phyloP scores from a whole-genome alignment of 1,140 invertebrate species.

The Lanistes nyassanus region DNA sequence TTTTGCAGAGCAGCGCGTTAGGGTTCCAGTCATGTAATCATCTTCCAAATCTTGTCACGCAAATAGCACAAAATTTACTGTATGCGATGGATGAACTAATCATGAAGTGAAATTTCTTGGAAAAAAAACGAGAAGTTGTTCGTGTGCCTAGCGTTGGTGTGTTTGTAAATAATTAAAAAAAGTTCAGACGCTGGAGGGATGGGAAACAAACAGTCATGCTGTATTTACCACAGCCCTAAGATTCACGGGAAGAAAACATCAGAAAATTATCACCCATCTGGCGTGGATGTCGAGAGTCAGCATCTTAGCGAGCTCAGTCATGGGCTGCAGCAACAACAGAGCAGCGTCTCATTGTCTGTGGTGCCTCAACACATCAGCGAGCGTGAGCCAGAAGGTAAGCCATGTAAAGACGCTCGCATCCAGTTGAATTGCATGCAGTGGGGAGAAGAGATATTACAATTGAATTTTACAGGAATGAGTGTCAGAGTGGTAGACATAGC shows the following conservation, averaged over 20 bases:
- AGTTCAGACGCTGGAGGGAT: conserved; percentile 40
- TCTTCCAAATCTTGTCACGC: not conserved
- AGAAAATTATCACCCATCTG: conserved; percentile 59
- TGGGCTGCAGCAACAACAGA: conserved; percentile 66
- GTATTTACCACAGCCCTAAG: conserved; percentile 61
- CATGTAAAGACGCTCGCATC: not conserved
- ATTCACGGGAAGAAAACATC: conserved; percentile 43
- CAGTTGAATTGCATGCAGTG: too few relatives aligned
- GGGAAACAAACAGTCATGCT: conserved; percentile 69
- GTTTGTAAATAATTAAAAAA: not conserved
- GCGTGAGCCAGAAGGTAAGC: conserved; percentile 83
- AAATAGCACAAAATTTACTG: not conserved
- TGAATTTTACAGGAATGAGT: too few relatives aligned
- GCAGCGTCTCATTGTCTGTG: conserved; percentile 72
- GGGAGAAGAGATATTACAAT: too few relatives aligned
- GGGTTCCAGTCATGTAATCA: not conserved
- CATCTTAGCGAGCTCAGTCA: conserved; percentile 11
- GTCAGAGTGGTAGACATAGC: too few relatives aligned
- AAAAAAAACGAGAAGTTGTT: not conserved
- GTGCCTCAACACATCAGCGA: conserved; percentile 95
- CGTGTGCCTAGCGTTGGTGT: not conserved
- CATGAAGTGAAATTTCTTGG: not conserved
- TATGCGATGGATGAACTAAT: not conserved
- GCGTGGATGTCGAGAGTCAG: conserved; percentile 7
- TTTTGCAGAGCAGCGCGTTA: not conserved